A percentile compares a stretch with the other conserved stretches of the same genome.
phyloP scores from a whole-genome alignment of 2,888 invertebrate genomes.

The Ryuthela nishihirai region DNA sequence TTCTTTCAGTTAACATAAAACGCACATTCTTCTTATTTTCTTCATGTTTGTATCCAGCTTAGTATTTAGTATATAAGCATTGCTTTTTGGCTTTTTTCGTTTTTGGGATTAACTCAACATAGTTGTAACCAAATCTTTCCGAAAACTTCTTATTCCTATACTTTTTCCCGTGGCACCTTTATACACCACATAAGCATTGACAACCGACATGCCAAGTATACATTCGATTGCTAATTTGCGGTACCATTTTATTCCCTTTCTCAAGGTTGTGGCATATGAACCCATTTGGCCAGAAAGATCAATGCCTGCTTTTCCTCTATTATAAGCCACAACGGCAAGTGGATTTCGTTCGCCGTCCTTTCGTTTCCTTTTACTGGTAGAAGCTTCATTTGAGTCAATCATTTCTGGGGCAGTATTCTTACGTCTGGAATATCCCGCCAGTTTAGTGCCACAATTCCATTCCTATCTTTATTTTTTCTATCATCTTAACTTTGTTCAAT shows the following conservation, averaged over 20 bases:
- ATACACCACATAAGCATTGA: slow-evolving; percentile 43
- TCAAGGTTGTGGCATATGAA: slow-evolving; percentile 43
- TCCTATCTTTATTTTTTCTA: slow-evolving; percentile 4
- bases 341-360: slow-evolving; percentile 43
- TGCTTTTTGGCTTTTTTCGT: too few relatives aligned
- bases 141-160: too few relatives aligned
- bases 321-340: slow-evolving; percentile 45
- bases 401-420: slow-evolving; percentile 4
- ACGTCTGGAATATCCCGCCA: slow-evolving; percentile 12
- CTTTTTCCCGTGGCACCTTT: too few relatives aligned
- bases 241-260: slow-evolving; percentile 49
- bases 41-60: too few relatives aligned
- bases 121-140: too few relatives aligned
- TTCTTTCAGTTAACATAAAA: too few relatives aligned
- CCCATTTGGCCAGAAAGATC: slow-evolving; percentile 48
- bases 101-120: too few relatives aligned
- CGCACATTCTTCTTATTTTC: too few relatives aligned
- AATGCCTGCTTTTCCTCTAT: slow-evolving; percentile 46
- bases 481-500: slow-evolving; percentile 9
- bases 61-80: too few relatives aligned
- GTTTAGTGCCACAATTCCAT: slow-evolving; percentile 13
- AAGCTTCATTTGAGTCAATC: slow-evolving; percentile 1
- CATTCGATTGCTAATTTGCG: slow-evolving; percentile 47
- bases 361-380: too few relatives aligned
- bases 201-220: slow-evolving; percentile 46